Percentiles rank a stretch among this genome's conserved stretches.
phyloP scores from a whole-genome alignment of 2,888 invertebrate genomes.

The Pocota personata region DNA sequence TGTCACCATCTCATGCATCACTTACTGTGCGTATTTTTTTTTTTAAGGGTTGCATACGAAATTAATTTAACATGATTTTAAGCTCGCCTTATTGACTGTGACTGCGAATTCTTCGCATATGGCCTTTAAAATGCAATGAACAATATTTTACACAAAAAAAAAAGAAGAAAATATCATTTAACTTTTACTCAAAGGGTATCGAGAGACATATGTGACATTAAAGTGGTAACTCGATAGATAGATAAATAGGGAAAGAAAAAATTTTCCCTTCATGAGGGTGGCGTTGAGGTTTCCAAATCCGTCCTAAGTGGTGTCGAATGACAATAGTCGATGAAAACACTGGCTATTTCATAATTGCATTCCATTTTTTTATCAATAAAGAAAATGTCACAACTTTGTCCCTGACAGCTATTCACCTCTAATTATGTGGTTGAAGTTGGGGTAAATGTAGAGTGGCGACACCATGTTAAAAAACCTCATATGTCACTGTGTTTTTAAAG shows the following conservation, averaged over 20 bases:
- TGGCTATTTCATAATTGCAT: constrained; percentile 55
- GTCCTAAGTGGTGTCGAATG: constrained; percentile 65
- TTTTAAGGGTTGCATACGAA: constrained; percentile 59
- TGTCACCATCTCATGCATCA: constrained; percentile 59
- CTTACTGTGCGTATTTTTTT: background rate
- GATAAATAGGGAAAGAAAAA: background rate
- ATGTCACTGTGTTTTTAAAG: background rate
- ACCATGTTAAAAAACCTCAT: background rate
- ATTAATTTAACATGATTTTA: constrained; percentile 44
- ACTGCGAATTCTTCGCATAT: constrained; percentile 51
- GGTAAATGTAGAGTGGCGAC: background rate
- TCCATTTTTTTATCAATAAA: constrained; percentile 32
- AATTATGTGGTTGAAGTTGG: constrained; percentile 49
- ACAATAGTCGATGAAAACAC: constrained; percentile 49
- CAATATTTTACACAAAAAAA: constrained; percentile 44
- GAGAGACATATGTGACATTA: constrained; percentile 58
- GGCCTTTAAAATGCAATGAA: constrained; percentile 66
- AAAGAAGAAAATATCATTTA: constrained; percentile 55
- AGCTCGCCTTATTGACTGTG: constrained; percentile 26
- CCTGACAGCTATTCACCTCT: constrained; percentile 68
- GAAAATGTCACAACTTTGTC: constrained; percentile 60
- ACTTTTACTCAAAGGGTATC: constrained; percentile 41
- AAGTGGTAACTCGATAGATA: constrained; percentile 65
- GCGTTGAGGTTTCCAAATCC: constrained; percentile 63
- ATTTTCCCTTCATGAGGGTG: constrained; percentile 35